Evolutionary conservation across 2,888 invertebrate species (phyloP), one percentile per base, ranked within the genome.

Genomic region (Troglohyphantes excavatus): DNA sequence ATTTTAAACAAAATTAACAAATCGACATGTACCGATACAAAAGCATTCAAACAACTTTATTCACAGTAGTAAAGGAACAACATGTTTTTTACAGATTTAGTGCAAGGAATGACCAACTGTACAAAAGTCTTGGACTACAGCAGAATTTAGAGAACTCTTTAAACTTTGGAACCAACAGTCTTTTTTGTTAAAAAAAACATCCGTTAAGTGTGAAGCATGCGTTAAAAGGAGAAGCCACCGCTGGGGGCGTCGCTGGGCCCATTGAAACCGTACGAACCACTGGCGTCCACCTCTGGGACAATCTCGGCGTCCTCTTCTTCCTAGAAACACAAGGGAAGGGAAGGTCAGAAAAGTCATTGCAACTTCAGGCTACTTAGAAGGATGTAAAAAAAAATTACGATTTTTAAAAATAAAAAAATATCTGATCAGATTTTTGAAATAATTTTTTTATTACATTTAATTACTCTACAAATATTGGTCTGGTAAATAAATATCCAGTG

Each of bases 221-320:
- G 61, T 82, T 89, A 89, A 76, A 89, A 89, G 13, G 53, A 27
- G 46, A 89, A 89, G 23, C 88, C 88, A 21, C 88, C 88, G 27
- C 67, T 82, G n/a, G 88, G 88, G 6, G 76, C 75, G 21, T 39
- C 27, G 39, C 68, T 46, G 6, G 68, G 61, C 17, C 73, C 82
- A 70, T 59, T 43, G 23, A 90, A 90, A 19, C 84, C 73, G 39
- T 79, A 90, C 11, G 33, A 53, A 5, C 90, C 90, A n/a, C 26
- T 59, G n/a, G 19, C 76, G 9, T 70, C 75, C 11, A 75, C 84
- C 43, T 79, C 53, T 19, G 90, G 90, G n/a, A 19, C 59, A 19
- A 90, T 17, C 5, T 79, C 72, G 9, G 70, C 84, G 72, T 72
- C 79, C 53, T 73, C 79, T 29, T 78, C 89, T 7, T 84, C 90